Evolutionary conservation across 2,113 vertebrate species (phyloP).

Genomic region (Sapayoa aenigma): DNA sequence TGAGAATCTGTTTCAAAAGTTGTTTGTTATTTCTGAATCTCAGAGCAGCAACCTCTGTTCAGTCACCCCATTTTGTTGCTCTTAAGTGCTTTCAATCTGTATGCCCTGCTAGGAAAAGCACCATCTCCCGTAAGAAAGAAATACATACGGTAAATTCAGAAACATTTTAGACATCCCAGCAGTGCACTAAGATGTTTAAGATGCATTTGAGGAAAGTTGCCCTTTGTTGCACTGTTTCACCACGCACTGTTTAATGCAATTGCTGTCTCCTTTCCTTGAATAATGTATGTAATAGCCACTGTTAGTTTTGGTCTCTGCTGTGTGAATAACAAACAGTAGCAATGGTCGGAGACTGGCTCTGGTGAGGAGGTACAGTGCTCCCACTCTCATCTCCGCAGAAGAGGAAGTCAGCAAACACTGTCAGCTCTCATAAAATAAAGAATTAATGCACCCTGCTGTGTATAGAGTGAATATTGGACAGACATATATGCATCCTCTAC

Average conservation of each 20-base stretch:
- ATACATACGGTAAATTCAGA: background rate
- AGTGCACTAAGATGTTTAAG: background rate
- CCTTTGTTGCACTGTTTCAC: background rate
- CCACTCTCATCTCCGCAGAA: background rate
- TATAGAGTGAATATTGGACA: background rate
- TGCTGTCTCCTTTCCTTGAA: background rate
- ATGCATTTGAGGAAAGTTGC: background rate
- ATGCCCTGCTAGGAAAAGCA: background rate
- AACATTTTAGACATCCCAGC: background rate
- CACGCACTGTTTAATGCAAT: background rate
- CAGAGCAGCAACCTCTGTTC: background rate
- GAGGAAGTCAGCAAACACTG: conserved; percentile 26
- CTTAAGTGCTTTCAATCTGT: background rate
- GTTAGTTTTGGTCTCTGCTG: background rate
- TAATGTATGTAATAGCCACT: background rate
- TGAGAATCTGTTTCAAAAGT: background rate
- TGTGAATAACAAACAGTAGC: background rate
- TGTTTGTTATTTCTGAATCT: background rate
- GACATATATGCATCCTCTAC: background rate
- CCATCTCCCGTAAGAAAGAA: background rate
- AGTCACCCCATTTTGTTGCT: background rate
- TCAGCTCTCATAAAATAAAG: background rate
- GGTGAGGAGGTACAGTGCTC: background rate
- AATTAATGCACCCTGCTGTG: background rate
- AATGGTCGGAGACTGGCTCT: rapidly evolving